Conservation (phyloP, 2,113 vertebrate species). For the Eira barbara region DNA sequence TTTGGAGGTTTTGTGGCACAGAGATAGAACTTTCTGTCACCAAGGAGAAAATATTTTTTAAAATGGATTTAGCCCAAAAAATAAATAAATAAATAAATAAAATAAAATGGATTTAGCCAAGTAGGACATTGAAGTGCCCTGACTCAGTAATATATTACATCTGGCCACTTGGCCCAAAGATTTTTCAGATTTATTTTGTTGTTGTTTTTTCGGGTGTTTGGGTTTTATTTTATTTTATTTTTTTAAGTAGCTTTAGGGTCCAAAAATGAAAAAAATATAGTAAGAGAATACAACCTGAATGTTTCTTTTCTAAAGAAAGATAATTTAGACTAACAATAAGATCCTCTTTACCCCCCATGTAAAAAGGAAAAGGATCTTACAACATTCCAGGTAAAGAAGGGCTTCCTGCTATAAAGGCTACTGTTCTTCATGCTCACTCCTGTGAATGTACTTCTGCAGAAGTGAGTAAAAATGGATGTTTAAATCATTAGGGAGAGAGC, state of each 20-base stretch:
- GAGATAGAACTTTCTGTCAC: constrained; percentile 69
- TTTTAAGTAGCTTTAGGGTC: not conserved
- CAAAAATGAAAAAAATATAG: constrained; percentile 28
- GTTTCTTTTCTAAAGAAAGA: not conserved
- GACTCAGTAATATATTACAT: constrained; percentile 53
- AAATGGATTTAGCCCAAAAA: constrained; percentile 61
- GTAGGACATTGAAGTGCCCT: constrained; percentile 58
- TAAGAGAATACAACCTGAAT: constrained; percentile 44
- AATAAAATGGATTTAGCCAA: constrained; percentile 64
- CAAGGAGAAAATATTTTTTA: constrained; percentile 73
- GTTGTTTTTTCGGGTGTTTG: not conserved
- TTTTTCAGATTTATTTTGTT: constrained; percentile 36
- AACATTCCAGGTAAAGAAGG: constrained; percentile 46
- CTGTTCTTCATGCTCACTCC: constrained; percentile 65
- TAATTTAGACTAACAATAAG: not conserved
- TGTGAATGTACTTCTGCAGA: constrained; percentile 58
- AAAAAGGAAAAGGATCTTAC: not conserved
- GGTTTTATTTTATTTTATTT: not conserved
- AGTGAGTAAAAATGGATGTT: constrained; percentile 75
- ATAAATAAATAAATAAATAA: too few species aligned
- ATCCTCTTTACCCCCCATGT: not conserved
- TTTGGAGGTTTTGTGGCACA: constrained; percentile 66
- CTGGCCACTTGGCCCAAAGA: constrained; percentile 63
- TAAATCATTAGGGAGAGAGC: constrained; percentile 74
- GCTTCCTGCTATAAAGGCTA: not conserved